Base-by-base conservation (phyloP, 2,113 vertebrate species). In the Speoplatyrhinus poulsoni region DNA sequence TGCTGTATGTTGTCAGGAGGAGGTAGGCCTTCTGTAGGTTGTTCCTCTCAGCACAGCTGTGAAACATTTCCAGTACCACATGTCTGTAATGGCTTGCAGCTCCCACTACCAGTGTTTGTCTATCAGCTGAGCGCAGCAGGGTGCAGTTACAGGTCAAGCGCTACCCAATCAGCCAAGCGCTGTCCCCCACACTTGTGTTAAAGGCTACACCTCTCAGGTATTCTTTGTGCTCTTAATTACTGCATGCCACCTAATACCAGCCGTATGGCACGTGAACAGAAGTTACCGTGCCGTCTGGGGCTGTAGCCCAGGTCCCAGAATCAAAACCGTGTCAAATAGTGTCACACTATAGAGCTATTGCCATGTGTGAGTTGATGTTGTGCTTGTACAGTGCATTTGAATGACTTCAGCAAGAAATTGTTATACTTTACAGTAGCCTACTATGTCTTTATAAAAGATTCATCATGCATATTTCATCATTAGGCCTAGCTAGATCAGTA, bases 131-230 rank as follows among this genome's bases (percentile, higher is more conserved):
- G 61, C 36, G 17, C 3, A 7, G 26, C 48, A 15, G 52, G 68
- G 76, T 84, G 84, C 77, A 81, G 55, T 77, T 75, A 81, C 88
- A 87, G 89, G 75, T 88, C 84, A 84, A 54, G 8, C 75, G 55
- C 9, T 2, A 55, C 64, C 61, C 77, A 87, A 84, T 89, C 77
- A 81, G 79, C 62, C 80, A 82, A 84, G 85, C 79, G 83, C 13
- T 50, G 60, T n/a, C 53, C 52, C 73, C 67, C 48, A 4, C 75
- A 61, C 60, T 15, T 0, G n/a, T 47, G 57, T 49, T 50, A 60
- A 79, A 62, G 61, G 19, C 57, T 73, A 12, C 41, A 58, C 70
- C 76, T 58, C 80, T 82, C 64, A 63, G 70, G 69, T 75, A 49
- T 67, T 62, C 41, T 15, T 32, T 65, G 26, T 41, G 17, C 49